phyloP scores from a whole-genome alignment of 2,797 vertebrate species.

The Rachycentron canadum region DNA sequence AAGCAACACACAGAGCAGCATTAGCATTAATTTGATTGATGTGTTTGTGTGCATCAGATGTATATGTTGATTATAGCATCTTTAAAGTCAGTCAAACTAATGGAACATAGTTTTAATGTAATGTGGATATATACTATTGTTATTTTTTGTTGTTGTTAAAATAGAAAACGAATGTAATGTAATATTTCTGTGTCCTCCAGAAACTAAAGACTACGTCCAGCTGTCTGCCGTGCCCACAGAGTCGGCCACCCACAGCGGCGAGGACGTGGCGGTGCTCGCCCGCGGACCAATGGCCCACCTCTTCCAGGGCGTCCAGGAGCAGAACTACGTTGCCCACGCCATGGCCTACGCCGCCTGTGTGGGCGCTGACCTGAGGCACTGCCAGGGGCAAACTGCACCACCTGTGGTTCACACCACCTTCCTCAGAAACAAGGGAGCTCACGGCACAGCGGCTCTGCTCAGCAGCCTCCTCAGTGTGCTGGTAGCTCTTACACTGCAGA shows the following conservation, averaged over 20 bases:
- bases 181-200: slow-evolving; percentile 50
- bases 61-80: not conserved
- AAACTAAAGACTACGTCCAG: slow-evolving; percentile 81
- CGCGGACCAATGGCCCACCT: slow-evolving; percentile 88
- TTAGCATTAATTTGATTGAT: not conserved
- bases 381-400: slow-evolving; percentile 22
- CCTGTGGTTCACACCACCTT: not conserved
- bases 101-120: not conserved
- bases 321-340: slow-evolving; percentile 86
- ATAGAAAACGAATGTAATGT: not conserved
- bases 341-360: slow-evolving; percentile 86
- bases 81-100: not conserved
- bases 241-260: slow-evolving; percentile 85
- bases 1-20: not conserved
- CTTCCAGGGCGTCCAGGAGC: slow-evolving; percentile 86
- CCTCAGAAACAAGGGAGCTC: not conserved
- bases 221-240: slow-evolving; percentile 77
- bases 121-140: not conserved
- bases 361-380: slow-evolving; percentile 83
- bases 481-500: slow-evolving; percentile 44
- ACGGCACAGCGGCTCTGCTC: slow-evolving; percentile 11
- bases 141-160: not conserved
- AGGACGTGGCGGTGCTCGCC: slow-evolving; percentile 86
- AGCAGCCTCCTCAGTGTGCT: slow-evolving; percentile 51
- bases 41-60: not conserved